Base-by-base conservation (phyloP, 2,888 invertebrate species). In the Pardosa pseudoannulata region DNA sequence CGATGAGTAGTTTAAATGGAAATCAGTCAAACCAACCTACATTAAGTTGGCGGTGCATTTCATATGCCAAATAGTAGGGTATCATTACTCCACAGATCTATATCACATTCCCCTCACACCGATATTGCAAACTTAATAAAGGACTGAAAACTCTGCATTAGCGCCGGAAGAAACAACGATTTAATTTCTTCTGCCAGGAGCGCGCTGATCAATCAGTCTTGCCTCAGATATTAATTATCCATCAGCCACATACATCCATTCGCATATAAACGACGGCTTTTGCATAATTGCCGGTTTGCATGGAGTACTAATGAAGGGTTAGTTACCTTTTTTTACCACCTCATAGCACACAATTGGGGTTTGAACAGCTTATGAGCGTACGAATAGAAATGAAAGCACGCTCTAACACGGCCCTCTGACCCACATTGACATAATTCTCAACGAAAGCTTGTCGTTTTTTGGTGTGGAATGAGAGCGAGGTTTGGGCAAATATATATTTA, bases 211-310 rank as follows among this genome's bases (percentile, higher is more conserved):
- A 41, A 62, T 75, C 74, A 75, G 28, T 28, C n/a, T 62, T 62
- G 28, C 9, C 62, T 23, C 23, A 32, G 29, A 39, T 64, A 64
- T 75, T 74, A 75, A 65, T 65, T 65, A 65, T 56, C 56, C 23
- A 23, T 56, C 56, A 11, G 56, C 23, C 23, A 56, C 16, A 56
- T 56, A 56, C 16, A 5, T 16, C n/a, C n/a, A n/a, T n/a, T n/a
- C n/a, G 1, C 6, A 13, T 9, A 9, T 6, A 46, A 46, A 46
- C 16, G 41, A 46, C 16, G 41, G 16, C 6, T n/a, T n/a, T n/a
- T 46, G 16, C 16, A 13, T 46, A 46, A 46, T 46, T 46, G n/a
- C 41, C 16, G 16, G 41, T 16, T 36, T 46, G 41, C 41, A 46
- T 46, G 6, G 9, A 16, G 16, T 46, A 46, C 5, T 36, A 36